Conservation (phyloP, 2,797 vertebrate species). For the Lerista edwardsae region DNA sequence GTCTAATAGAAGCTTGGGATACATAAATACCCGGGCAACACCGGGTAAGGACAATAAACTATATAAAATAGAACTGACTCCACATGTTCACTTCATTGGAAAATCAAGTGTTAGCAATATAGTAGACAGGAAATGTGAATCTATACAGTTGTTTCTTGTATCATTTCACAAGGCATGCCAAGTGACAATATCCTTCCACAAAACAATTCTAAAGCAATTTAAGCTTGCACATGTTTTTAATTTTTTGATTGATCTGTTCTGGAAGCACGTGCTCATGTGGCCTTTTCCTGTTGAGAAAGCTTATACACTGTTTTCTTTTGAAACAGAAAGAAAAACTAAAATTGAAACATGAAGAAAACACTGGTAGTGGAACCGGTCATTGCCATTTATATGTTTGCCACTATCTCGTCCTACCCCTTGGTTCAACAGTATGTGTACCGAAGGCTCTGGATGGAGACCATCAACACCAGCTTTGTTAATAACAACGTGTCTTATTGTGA, state of each 20-base stretch:
- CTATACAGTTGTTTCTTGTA: neutral
- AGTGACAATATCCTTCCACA: neutral
- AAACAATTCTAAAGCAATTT: neutral
- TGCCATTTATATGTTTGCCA: conserved; percentile 85
- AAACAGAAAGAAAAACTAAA: neutral
- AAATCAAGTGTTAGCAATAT: neutral
- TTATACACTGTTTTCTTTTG: neutral
- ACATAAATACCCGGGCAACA: too few species aligned
- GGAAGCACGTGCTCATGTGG: neutral
- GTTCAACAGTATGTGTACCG: conserved; percentile 90
- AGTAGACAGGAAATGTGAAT: neutral
- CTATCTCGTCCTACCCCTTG: conserved; percentile 79
- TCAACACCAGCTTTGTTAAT: conserved; percentile 82
- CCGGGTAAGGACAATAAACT: too few species aligned
- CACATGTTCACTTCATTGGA: neutral
- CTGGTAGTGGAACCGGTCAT: conserved; percentile 89
- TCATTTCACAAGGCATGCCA: neutral
- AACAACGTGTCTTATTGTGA: conserved; percentile 78
- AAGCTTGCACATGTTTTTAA: neutral
- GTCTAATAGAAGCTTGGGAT: too few species aligned
- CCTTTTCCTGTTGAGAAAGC: accelerated
- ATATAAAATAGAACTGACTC: neutral
- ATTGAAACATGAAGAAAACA: conserved; percentile 82
- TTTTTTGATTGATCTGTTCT: neutral
- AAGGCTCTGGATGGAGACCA: conserved; percentile 85